Base-by-base conservation (phyloP, 2,888 invertebrate species). In the Vanessa cardui region DNA sequence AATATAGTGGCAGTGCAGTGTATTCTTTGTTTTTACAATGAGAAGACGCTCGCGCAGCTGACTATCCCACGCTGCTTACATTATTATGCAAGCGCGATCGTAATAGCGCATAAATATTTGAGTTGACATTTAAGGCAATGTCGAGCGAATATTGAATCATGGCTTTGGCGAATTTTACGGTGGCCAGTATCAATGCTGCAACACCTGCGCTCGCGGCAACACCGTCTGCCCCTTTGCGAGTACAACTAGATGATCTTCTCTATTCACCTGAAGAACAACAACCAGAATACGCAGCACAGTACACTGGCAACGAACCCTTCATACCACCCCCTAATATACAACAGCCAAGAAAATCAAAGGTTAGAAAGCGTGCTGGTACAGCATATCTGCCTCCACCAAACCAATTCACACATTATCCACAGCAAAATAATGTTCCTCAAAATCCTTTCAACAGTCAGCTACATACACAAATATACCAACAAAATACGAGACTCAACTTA, bases 81-180 rank as follows among this genome's bases (percentile, higher is more conserved):
- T 77, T 78, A 83, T 85, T 84, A 89, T 88, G 89, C 86, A 86
- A 87, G 74, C 76, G 79, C 78, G 79, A 77, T 78, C 81, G 80
- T 85, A 83, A 83, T 76, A 81, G 74, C 79, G 76, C 74, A 74
- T 76, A 76, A 68, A 74, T 75, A 76, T 80, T 83, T 86, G 74
- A 84, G 82, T 88, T 70, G 70, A 70, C 68, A 63, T 72, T 69
- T 73, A 79, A 81, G 76, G 86, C 85, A 85, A 90, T 90, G 89
- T 82, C 83, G 81, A 79, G 79, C 77, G 81, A 80, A 79, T 86
- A 84, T 68, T 82, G 76, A 86, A 83, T 83, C 78, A 90, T 93
- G 92, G 91, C 91, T 77, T 82, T 92, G 77, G 84, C 84, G 75
- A 93, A 93, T 81, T 93, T 88, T 73, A 88, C 92, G 76, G 79